A percentile compares a stretch with the other conserved stretches of the same genome.
phyloP scores from a whole-genome alignment of 2,888 invertebrate genomes.

The Tethea ocularis region DNA sequence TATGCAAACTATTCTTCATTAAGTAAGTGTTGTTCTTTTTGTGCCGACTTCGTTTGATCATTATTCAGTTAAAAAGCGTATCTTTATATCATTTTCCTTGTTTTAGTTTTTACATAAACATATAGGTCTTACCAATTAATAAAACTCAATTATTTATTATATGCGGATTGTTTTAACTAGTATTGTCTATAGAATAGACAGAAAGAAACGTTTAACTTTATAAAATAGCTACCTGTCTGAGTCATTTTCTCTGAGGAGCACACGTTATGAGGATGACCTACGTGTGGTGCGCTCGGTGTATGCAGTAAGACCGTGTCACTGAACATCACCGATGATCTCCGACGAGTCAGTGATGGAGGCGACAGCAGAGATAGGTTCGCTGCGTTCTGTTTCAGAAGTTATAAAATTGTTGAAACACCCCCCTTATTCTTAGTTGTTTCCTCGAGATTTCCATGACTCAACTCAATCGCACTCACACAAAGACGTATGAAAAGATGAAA shows the following conservation, averaged over 20 bases:
- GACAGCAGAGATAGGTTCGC: constrained; percentile 88
- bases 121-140: background rate
- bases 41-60: too few relatives aligned
- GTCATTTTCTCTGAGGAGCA: constrained; percentile 96
- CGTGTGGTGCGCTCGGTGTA: constrained; percentile 61
- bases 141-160: background rate
- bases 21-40: background rate
- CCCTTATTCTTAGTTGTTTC: background rate
- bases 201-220: background rate
- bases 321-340: constrained; percentile 94
- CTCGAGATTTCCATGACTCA: too few relatives aligned
- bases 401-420: background rate
- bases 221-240: constrained; percentile 86
- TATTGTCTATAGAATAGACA: too few relatives aligned
- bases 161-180: background rate
- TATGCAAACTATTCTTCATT: background rate
- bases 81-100: too few relatives aligned
- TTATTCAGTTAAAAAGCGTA: too few relatives aligned
- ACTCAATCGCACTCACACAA: too few relatives aligned
- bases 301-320: constrained; percentile 92
- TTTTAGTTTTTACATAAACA: background rate
- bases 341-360: constrained; percentile 88
- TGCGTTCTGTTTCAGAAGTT: constrained; percentile 75
- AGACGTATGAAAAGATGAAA: background rate
- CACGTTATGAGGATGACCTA: constrained; percentile 78